These are phyloP conservation scores for Sialis fuliginosa DNA, from an alignment of 2,888 invertebrate genomes.

Conservation along the genomic window DNA sequence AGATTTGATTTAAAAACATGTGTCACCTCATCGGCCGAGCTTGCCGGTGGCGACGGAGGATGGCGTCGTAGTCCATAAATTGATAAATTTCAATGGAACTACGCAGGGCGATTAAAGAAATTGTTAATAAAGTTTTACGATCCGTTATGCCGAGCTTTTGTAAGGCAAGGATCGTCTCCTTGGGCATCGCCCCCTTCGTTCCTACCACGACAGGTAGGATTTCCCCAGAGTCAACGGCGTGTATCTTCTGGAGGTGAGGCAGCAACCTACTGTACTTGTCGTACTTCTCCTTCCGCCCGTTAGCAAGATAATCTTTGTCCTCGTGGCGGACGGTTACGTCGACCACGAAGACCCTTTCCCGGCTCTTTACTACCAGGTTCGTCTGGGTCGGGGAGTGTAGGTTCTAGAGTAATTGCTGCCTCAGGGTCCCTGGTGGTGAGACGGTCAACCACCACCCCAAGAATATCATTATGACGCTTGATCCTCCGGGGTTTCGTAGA, in stretches of 20 bases:
- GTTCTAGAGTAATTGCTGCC: slow-evolving; percentile 8
- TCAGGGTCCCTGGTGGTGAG: slow-evolving; percentile 4
- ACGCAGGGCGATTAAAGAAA: slow-evolving; percentile 14
- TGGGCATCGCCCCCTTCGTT: slow-evolving; percentile 15
- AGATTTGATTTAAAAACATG: too few relatives aligned
- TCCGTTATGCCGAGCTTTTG: background rate
- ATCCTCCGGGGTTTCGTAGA: slow-evolving; percentile 7
- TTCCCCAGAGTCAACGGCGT: too few relatives aligned
- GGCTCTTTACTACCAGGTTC: slow-evolving; percentile 8
- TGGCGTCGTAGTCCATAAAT: too few relatives aligned
- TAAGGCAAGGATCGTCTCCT: background rate
- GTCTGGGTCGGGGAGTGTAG: slow-evolving; percentile 11
- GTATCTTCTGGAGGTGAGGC: slow-evolving; percentile 3
- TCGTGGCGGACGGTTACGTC: slow-evolving; percentile 14
- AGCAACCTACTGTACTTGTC: slow-evolving; percentile 13
- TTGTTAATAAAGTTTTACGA: background rate
- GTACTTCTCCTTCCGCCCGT: too few relatives aligned
- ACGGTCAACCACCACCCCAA: slow-evolving; percentile 8
- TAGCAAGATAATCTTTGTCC: too few relatives aligned
- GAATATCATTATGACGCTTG: slow-evolving; percentile 12
- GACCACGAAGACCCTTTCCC: slow-evolving; percentile 13
- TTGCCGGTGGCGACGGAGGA: too few relatives aligned
- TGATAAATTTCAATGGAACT: slow-evolving; percentile 11
- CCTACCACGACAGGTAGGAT: slow-evolving; percentile 13
- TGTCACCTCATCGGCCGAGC: too few relatives aligned